A percentile compares a stretch with the other conserved stretches of the same genome.
Evolutionary conservation across 2,113 vertebrate species (phyloP).

Genomic region (Nothoprocta pentlandii): DNA sequence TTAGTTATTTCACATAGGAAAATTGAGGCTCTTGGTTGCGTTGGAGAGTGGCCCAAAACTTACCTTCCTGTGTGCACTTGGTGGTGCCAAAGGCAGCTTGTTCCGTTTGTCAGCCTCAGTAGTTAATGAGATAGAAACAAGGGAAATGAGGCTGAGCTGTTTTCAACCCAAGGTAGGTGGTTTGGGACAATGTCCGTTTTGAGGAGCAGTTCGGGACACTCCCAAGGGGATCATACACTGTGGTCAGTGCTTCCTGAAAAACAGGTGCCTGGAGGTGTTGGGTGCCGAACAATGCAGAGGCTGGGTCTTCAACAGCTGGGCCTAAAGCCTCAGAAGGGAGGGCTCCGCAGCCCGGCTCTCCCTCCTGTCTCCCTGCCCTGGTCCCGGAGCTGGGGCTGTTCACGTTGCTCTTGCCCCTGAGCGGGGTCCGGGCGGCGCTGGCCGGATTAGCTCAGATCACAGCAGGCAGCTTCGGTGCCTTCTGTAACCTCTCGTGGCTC

Average conservation of each 20-base stretch:
- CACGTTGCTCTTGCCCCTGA: background rate
- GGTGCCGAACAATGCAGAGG: background rate
- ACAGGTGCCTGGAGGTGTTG: background rate
- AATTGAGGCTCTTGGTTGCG: background rate
- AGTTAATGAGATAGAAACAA: background rate
- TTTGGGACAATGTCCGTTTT: background rate
- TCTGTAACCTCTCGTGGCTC: slow-evolving; percentile 48
- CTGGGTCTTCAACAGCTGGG: background rate
- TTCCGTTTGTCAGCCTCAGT: background rate
- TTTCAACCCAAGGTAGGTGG: background rate
- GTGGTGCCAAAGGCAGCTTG: background rate
- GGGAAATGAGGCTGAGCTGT: background rate
- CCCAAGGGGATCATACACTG: fast-evolving
- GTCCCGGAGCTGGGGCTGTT: fast-evolving
- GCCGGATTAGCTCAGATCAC: slow-evolving; percentile 50
- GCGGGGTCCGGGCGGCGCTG: background rate
- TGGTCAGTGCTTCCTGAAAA: background rate
- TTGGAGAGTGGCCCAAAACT: background rate
- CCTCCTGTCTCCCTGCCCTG: background rate
- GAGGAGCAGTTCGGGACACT: background rate
- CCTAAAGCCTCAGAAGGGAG: background rate
- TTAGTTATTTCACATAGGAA: background rate
- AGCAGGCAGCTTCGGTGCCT: slow-evolving; percentile 6
- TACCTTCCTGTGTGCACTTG: background rate
- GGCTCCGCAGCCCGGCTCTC: fast-evolving